Evolutionary conservation across 2,888 invertebrate genomes (phyloP).

Genomic region (Harpalus rufipes): DNA sequence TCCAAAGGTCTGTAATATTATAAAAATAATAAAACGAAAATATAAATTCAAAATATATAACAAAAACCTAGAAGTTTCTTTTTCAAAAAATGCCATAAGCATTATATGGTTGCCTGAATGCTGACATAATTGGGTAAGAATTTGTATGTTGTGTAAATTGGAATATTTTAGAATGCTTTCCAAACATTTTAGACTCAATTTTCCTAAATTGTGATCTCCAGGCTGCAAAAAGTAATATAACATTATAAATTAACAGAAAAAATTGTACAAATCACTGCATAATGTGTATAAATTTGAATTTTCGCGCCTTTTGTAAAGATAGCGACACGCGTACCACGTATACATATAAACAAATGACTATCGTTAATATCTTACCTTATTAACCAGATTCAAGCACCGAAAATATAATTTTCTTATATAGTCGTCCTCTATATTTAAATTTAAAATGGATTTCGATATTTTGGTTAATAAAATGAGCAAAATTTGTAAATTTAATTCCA

Average conservation of each 20-base stretch:
- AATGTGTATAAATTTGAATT: too few relatives aligned
- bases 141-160: constrained; percentile 5
- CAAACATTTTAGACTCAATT: constrained; percentile 47
- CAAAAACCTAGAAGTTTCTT: constrained; percentile 41
- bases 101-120: constrained; percentile 46
- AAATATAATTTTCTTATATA: constrained; percentile 49
- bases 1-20: constrained; percentile 41
- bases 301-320: too few relatives aligned
- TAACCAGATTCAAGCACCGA: constrained; percentile 42
- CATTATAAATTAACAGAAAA: too few relatives aligned
- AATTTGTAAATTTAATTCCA: constrained; percentile 50
- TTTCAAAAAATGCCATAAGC: constrained; percentile 25
- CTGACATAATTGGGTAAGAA: constrained; percentile 21
- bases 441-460: constrained; percentile 21
- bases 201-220: background rate
- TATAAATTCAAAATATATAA: background rate
- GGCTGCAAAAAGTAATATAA: constrained; percentile 32
- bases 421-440: constrained; percentile 31
- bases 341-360: background rate
- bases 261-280: too few relatives aligned
- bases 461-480: constrained; percentile 21
- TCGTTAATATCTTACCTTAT: constrained; percentile 30
- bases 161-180: constrained; percentile 39
- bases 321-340: background rate
- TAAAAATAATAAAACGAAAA: background rate